Evolutionary conservation across 2,888 invertebrate genomes (phyloP), one percentile per base, ranked within the genome.

Genomic region (Meganola albula): DNA sequence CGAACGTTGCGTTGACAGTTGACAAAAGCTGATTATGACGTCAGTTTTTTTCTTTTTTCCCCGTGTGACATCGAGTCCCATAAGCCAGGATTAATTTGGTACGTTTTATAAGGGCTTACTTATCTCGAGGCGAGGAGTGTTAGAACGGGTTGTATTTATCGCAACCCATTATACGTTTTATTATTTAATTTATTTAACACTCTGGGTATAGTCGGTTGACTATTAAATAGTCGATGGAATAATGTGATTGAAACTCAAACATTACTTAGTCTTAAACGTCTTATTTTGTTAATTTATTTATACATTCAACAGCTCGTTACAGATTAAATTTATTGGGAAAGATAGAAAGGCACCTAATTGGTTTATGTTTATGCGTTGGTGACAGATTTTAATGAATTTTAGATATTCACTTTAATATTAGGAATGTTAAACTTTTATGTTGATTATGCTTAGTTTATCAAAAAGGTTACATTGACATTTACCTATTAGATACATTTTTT

Each of bases 171-270:
- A 84, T 83, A 73, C 74, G 67, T 80, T 84, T 84, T 82, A 84
- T 84, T 84, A 83, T 84, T 83, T 83, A 84, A 85, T 84, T 85
- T 84, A 84, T 84, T 83, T 83, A 83, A 82, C 82, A 70, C 79
- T 68, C 71, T 58, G 63, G 57, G 65, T 68, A 79, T 80, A 82
- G 80, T 74, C 67, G 72, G 70, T 75, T 75, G 77, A 77, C 84
- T 84, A 84, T 82, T 83, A 79, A 80, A 80, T 74, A 64, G 77
- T 74, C 66, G 74, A 70, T 56, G 66, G 75, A 77, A 71, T 79
- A 82, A 78, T 72, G 68, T 61, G 72, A 77, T 78, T 68, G 65
- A 62, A 75, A 74, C 66, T 71, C 68, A 68, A 78, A 80, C 74
- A 77, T 76, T 68, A 71, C 59, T 74, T 61, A 61, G 60, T 62